Evolutionary conservation across 2,888 invertebrate species (phyloP).

Genomic region (Rutpela maculata): DNA sequence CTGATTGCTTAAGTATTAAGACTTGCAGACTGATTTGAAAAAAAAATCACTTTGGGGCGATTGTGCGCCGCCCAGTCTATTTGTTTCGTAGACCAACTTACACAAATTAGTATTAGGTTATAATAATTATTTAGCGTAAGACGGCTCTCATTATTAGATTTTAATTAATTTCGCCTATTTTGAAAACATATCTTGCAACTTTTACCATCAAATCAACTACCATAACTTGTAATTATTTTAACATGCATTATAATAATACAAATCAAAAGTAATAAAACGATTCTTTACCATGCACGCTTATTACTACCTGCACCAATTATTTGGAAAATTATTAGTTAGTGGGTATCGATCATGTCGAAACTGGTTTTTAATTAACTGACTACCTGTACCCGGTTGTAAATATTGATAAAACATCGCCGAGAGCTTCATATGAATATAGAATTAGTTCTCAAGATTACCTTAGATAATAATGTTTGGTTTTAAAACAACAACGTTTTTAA

Average conservation of each 20-base stretch:
- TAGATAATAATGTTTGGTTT: conserved; percentile 2
- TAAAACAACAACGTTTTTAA: background rate
- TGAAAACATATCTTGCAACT: background rate
- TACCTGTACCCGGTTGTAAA: conserved; percentile 39
- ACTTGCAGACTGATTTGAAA: too few relatives aligned
- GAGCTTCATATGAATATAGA: conserved; percentile 18
- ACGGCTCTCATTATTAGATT: too few relatives aligned
- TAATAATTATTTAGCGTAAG: too few relatives aligned
- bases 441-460: conserved; percentile 5
- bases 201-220: background rate
- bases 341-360: conserved; percentile 39
- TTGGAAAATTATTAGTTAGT: conserved; percentile 27
- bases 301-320: conserved; percentile 29
- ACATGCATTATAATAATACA: background rate
- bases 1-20: too few relatives aligned
- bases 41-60: too few relatives aligned
- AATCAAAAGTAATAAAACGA: background rate
- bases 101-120: too few relatives aligned
- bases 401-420: conserved; percentile 29
- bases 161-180: too few relatives aligned
- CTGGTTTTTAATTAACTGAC: conserved; percentile 40
- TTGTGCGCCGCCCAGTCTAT: too few relatives aligned
- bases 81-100: too few relatives aligned
- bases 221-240: background rate
- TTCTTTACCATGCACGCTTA: background rate